Evolutionary conservation across 2,113 vertebrate genomes (phyloP).

Genomic region (Eulemur rufifrons): DNA sequence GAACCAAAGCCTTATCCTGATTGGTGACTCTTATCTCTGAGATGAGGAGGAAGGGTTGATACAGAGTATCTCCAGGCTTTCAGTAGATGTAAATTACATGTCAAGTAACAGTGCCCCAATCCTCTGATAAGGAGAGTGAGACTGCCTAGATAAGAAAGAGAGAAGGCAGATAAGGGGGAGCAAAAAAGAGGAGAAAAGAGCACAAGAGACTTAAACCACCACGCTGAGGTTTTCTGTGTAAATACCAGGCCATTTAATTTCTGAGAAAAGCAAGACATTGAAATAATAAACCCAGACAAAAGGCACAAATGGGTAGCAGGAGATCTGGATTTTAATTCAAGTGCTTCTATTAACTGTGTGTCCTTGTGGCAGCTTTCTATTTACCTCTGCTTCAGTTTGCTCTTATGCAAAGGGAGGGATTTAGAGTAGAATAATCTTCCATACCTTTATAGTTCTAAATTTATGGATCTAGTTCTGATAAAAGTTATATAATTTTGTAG

Average conservation of each 20-base stretch:
- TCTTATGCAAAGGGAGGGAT: background rate
- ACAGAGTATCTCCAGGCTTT: background rate
- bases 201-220: constrained; percentile 34
- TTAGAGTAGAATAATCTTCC: background rate
- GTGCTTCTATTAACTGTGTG: background rate
- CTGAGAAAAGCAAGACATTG: constrained; percentile 9
- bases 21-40: constrained; percentile 57
- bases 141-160: constrained; percentile 67
- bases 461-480: background rate
- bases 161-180: constrained; percentile 53
- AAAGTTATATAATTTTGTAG: constrained; percentile 7
- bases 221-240: constrained; percentile 37
- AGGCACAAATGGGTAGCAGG: background rate
- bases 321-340: constrained; percentile 38
- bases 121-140: constrained; percentile 50
- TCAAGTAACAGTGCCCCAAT: constrained; percentile 7
- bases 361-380: background rate
- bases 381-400: background rate
- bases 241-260: constrained; percentile 53
- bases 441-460: constrained; percentile 1
- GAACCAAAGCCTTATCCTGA: constrained; percentile 62
- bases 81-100: constrained; percentile 46
- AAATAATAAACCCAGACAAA: constrained; percentile 31
- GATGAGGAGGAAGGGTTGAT: background rate
- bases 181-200: constrained; percentile 25